Evolutionary conservation across 35 echinoderm and acorn worm species (phyloP).

Genomic region (Ophioderma brevispina): DNA sequence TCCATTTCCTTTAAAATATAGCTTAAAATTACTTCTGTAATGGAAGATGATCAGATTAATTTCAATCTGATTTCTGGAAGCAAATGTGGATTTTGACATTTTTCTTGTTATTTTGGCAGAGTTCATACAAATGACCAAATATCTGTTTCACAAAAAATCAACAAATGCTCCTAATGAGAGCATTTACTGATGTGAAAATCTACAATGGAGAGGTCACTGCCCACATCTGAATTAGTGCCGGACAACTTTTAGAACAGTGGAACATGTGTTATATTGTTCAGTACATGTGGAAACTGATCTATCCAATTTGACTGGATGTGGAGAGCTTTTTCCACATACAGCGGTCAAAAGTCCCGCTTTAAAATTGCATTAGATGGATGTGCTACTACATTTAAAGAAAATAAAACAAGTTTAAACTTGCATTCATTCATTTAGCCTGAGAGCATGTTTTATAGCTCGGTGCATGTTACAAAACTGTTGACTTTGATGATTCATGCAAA

Average conservation of each 20-base stretch:
- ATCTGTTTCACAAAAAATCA: no score
- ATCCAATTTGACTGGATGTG: background rate
- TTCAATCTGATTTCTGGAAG: no score
- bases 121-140: no score
- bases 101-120: no score
- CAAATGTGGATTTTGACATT: no score
- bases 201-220: no score
- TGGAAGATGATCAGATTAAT: no score
- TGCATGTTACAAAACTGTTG: constrained; percentile 2
- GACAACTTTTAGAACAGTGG: background rate
- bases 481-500: background rate
- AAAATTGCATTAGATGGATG: background rate
- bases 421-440: background rate
- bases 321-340: background rate
- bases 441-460: constrained; percentile 6
- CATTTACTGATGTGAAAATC: no score
- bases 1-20: no score
- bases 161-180: no score
- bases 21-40: no score
- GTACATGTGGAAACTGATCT: background rate
- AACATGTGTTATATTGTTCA: background rate
- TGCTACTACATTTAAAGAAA: background rate
- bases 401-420: background rate
- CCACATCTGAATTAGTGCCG: background rate
- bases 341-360: background rate